Percentiles rank a stretch among this genome's conserved stretches.
Conservation (phyloP, 2,888 invertebrate genomes). For the Ichneumoninae sp. region DNA sequence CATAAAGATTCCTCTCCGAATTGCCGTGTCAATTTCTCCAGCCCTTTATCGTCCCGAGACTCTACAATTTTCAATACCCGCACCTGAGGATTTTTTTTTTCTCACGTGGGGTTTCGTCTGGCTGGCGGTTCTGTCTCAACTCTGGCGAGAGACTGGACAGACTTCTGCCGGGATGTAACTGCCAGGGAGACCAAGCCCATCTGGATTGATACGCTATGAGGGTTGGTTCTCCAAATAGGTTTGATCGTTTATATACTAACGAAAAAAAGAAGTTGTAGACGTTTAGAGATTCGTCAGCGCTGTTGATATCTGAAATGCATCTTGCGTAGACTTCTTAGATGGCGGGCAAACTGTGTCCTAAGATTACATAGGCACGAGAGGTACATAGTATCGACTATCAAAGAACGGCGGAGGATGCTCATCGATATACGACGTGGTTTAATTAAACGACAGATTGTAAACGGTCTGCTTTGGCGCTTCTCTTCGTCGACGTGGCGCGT, state of each 20-base stretch:
- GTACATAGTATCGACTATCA: background rate
- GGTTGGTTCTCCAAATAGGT: no score
- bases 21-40: slow-evolving; percentile 2
- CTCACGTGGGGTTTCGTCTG: background rate
- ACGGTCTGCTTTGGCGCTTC: slow-evolving; percentile 43
- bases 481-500: slow-evolving; percentile 39
- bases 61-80: no score
- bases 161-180: no score
- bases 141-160: no score
- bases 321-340: slow-evolving; percentile 11
- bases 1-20: slow-evolving; percentile 46
- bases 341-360: background rate
- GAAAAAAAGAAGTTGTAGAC: background rate
- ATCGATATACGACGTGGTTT: slow-evolving; percentile 28
- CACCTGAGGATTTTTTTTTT: background rate
- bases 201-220: no score
- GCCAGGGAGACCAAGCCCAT: no score
- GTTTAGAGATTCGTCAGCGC: background rate
- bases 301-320: slow-evolving; percentile 42
- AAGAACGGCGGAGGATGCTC: slow-evolving; percentile 20
- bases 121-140: background rate
- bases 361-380: background rate
- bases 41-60: background rate
- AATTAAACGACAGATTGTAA: slow-evolving; percentile 38
- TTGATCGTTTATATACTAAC: no score